A percentile compares a stretch with the other conserved stretches of the same genome.
phyloP scores from a whole-genome alignment of 1,140 invertebrate species.

The Geopemphigus sp. region DNA sequence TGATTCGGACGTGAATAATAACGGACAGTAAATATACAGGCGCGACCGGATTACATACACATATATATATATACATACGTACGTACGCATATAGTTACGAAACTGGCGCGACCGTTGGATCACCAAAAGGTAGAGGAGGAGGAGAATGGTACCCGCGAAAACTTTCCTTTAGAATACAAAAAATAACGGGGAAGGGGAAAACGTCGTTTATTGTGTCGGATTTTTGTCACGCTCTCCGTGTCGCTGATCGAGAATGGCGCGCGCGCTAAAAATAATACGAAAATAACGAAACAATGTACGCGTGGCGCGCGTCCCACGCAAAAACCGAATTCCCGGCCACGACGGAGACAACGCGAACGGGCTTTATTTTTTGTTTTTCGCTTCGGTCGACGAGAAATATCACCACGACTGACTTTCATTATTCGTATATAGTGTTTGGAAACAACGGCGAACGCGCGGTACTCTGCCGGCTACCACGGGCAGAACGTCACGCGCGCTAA shows the following conservation, averaged over 20 bases:
- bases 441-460: too few relatives aligned
- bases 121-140: neutral
- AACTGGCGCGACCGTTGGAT: neutral
- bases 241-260: neutral
- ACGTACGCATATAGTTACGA: too few relatives aligned
- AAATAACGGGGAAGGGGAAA: too few relatives aligned
- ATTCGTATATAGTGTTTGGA: neutral
- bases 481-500: neutral
- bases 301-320: neutral
- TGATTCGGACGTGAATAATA: slow-evolving; percentile 34
- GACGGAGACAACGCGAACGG: neutral
- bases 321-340: neutral
- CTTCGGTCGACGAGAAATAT: too few relatives aligned
- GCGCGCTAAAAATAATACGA: neutral
- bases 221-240: slow-evolving; percentile 23
- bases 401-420: neutral
- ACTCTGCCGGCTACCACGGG: too few relatives aligned
- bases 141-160: neutral
- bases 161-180: slow-evolving; percentile 42
- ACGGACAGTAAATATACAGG: neutral
- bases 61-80: neutral
- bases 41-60: too few relatives aligned
- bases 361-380: slow-evolving; percentile 26
- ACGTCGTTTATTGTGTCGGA: slow-evolving; percentile 32
- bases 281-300: slow-evolving; percentile 12